Evolutionary conservation across 30 jellyfish, hydroid and myxozoan genomes (phyloP), one percentile per base, ranked within the genome.

Genomic region (Aurelia sp.): DNA sequence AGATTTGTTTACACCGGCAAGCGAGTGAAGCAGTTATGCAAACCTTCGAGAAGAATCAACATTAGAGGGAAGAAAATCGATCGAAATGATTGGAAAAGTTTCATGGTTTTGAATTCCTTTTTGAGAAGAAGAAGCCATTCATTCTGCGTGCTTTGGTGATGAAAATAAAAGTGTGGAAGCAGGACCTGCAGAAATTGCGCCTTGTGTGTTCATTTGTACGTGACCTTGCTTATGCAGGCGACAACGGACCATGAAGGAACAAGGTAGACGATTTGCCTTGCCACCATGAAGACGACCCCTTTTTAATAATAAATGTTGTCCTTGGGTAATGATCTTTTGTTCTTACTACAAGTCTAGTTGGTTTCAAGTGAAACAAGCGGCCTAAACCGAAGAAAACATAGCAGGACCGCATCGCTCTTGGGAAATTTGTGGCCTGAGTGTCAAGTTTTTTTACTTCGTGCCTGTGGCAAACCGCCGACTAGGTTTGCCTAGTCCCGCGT

Each of bases 171-270:
- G 58, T 59, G 44, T 53, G 13, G 44, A 31, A 70, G 73, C 30
- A 77, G 44, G 78, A 82, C 92, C 92, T 82, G 92, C 92, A 20
- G 35, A 22, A 27, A 72, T 52, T 57, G 47, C 33, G 73, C 81
- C 89, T 47, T 48, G 81, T 82, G 87, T 84, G 87, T 84, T 73
- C 92, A 84, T 73, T 70, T 84, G 74, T 61, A 84, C 67, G 78
- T 84, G 93, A 84, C 93, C 93, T 73, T 84, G 87, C 93, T 84
- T 84, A 69, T 73, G 82, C 71, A 72, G 48, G 84, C 85, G 93
- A 84, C 87, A 70, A 59, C 51, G 87, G 87, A 84, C 87, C 93
- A 84, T 84, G 93, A 84, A 84, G 50, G 74, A 71, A 62, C 93
- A 73, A 84, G 79, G 18, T 13, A 59, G 91, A 82, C 77, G 71